Conservation (phyloP, 2,797 vertebrate species). For the Tarsius wallacei region DNA sequence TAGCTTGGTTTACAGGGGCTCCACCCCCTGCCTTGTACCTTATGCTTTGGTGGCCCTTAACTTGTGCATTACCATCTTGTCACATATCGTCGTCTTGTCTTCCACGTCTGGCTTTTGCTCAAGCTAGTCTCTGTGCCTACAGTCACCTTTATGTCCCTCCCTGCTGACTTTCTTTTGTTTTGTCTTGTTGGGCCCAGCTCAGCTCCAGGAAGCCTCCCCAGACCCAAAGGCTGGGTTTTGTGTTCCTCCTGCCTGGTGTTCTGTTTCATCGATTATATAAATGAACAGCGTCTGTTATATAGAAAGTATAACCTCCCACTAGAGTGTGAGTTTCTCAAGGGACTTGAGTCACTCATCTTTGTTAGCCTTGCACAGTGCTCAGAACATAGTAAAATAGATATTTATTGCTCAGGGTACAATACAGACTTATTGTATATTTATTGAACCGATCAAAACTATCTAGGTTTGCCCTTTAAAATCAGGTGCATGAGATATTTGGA, state of each 20-base stretch:
- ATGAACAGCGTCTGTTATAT: not conserved
- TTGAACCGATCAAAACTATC: slow-evolving; percentile 19
- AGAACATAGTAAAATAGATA: not conserved
- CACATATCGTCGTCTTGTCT: not conserved
- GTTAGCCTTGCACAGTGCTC: not conserved
- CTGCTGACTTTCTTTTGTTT: not conserved
- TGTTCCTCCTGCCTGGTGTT: not conserved
- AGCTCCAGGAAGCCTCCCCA: not conserved
- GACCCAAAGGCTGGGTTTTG: not conserved
- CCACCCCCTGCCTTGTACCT: not conserved
- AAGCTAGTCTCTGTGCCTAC: not conserved
- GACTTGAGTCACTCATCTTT: slow-evolving; percentile 13
- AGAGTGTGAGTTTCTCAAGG: not conserved
- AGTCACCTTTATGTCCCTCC: not conserved
- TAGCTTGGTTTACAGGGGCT: not conserved
- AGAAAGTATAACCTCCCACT: not conserved
- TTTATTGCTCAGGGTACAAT: not conserved
- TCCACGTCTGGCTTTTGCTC: not conserved
- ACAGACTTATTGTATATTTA: slow-evolving; percentile 38
- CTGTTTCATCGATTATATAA: not conserved
- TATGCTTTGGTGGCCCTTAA: not conserved
- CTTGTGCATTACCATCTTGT: not conserved
- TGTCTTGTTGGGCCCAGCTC: not conserved
- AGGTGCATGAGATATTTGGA: slow-evolving; percentile 18
- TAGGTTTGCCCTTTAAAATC: slow-evolving; percentile 53